Evolutionary conservation across 2,888 invertebrate species (phyloP).

Genomic region (Coremacera marginata): DNA sequence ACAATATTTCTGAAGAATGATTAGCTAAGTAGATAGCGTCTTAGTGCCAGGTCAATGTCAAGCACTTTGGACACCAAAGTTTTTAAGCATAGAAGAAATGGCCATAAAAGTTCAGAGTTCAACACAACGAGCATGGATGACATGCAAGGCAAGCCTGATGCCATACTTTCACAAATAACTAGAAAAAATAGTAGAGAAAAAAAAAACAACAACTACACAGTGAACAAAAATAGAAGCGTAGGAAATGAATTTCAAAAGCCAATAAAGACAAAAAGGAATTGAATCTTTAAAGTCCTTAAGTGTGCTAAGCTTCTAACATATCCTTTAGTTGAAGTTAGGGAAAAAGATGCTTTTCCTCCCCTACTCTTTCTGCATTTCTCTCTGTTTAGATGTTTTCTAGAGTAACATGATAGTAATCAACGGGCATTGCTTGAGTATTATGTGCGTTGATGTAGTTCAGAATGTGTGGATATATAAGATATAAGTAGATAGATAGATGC

Average conservation of each 20-base stretch:
- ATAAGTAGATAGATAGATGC: background rate
- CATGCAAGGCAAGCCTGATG: no score
- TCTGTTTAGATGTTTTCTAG: background rate
- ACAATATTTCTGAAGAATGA: no score
- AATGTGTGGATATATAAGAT: background rate
- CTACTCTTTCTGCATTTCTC: background rate
- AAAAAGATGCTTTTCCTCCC: background rate
- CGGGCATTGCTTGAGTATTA: background rate
- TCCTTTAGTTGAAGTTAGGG: background rate
- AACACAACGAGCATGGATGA: no score
- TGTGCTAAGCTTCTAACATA: background rate
- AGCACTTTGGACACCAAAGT: no score
- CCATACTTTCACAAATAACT: no score
- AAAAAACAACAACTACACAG: conserved; percentile 13
- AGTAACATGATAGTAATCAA: conserved; percentile 7
- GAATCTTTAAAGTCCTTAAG: conserved; percentile 30
- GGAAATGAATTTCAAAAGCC: background rate
- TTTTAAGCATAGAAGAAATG: no score
- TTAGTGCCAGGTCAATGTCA: no score
- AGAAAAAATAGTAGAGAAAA: background rate
- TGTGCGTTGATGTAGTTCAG: background rate
- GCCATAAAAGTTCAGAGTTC: no score
- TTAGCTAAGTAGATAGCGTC: no score
- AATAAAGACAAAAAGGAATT: background rate
- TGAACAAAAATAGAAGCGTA: background rate